These are phyloP conservation scores for Bergia puertoricense DNA, from an alignment of 92 coral and sea anemone species.

Conservation along the genomic window DNA sequence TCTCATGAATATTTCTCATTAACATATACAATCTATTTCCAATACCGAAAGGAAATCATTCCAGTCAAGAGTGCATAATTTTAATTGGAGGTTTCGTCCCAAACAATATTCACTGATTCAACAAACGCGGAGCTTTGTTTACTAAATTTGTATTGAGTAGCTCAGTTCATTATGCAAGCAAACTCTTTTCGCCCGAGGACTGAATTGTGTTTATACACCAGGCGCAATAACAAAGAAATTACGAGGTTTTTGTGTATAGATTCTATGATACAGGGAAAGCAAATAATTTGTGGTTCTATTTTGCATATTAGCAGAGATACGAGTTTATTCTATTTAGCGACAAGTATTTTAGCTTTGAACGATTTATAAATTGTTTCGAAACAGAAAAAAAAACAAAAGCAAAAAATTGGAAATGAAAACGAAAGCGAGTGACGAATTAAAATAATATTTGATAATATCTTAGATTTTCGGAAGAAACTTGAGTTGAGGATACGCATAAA, in stretches of 20 bases:
- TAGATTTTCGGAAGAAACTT: constrained; percentile 2
- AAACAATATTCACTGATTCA: constrained; percentile 38
- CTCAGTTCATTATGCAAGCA: constrained; percentile 30
- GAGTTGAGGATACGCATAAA: not conserved
- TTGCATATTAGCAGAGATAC: constrained; percentile 38
- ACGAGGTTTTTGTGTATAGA: constrained; percentile 39
- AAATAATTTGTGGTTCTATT: constrained; percentile 40
- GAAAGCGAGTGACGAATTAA: not conserved
- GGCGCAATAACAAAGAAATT: constrained; percentile 37
- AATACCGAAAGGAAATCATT: not conserved
- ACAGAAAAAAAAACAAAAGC: constrained; percentile 5
- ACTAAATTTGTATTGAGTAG: constrained; percentile 3
- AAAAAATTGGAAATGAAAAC: constrained; percentile 7
- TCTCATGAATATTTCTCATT: not conserved
- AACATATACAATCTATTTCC: constrained; percentile 14
- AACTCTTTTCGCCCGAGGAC: not conserved
- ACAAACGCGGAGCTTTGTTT: constrained; percentile 23
- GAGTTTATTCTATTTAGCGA: constrained; percentile 26
- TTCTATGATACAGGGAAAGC: constrained; percentile 28
- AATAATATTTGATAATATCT: not conserved
- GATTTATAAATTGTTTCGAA: constrained; percentile 18
- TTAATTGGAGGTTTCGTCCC: constrained; percentile 19
- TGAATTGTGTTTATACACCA: constrained; percentile 23
- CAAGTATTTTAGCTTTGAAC: constrained; percentile 3
- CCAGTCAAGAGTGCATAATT: constrained; percentile 22